These are phyloP conservation scores for Oncorhynchus nerka DNA, from an alignment of 2,113 vertebrate genomes.

Conservation along the genomic window DNA sequence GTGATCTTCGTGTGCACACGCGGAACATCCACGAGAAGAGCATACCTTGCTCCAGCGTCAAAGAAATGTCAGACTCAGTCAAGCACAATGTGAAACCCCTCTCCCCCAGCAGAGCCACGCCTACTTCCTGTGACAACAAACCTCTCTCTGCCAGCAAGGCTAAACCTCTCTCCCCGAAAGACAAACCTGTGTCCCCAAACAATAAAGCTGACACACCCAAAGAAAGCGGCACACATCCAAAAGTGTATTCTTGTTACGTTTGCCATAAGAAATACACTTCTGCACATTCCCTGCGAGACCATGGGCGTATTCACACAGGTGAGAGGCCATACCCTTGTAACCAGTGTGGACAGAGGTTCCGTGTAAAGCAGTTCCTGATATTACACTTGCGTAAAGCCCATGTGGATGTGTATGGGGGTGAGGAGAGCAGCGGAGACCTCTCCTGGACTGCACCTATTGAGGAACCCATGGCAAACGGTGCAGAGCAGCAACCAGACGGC, in stretches of 20 bases:
- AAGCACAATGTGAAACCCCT: not conserved
- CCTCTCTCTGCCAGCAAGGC: not conserved
- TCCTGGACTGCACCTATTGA: constrained; percentile 44
- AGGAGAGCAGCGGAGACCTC: constrained; percentile 4
- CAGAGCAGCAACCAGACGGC: not conserved
- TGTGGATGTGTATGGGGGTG: not conserved
- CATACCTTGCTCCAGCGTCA: not conserved
- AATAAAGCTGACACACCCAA: not conserved
- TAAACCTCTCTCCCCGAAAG: not conserved
- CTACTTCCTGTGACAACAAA: not conserved
- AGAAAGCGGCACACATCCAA: not conserved
- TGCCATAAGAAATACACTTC: constrained; percentile 9
- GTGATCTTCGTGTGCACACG: constrained; percentile 7
- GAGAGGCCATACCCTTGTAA: constrained; percentile 1
- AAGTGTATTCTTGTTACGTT: not conserved
- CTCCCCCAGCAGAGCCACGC: not conserved
- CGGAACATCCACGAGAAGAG: not conserved
- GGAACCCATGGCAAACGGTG: not conserved
- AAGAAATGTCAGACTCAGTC: not conserved
- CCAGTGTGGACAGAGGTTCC: constrained; percentile 36
- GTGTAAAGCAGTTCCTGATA: not conserved
- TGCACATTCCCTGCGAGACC: not conserved
- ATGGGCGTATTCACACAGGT: constrained; percentile 5
- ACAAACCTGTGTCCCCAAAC: not conserved
- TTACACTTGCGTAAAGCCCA: constrained; percentile 12